These are phyloP conservation scores for Gallinago jamesoni DNA, from an alignment of 2,113 vertebrate species.

Conservation along the genomic window DNA sequence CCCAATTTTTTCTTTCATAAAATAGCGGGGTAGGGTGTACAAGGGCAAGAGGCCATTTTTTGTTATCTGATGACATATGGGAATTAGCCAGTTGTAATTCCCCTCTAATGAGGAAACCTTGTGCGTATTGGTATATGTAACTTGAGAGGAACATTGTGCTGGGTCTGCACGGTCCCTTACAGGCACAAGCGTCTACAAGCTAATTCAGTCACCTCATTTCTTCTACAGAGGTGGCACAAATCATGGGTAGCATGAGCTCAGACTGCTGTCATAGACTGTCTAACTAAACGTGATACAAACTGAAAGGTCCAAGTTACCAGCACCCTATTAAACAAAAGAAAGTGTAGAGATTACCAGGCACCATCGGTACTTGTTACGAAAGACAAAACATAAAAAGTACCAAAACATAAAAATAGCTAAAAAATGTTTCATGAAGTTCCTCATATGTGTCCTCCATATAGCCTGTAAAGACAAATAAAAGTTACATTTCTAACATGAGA, in stretches of 20 bases:
- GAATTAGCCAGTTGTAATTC: background rate
- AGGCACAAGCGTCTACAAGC: background rate
- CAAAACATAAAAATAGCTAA: background rate
- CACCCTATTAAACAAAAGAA: background rate
- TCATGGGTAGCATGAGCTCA: background rate
- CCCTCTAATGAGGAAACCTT: background rate
- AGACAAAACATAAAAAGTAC: background rate
- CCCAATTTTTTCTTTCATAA: background rate
- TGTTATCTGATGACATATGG: background rate
- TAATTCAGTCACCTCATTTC: background rate
- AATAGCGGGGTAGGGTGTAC: background rate
- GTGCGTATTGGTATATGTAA: background rate
- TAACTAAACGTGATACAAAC: background rate
- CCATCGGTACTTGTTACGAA: background rate
- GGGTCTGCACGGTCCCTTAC: background rate
- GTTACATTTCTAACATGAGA: background rate
- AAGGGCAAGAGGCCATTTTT: background rate
- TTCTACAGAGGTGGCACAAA: background rate
- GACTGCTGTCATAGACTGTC: background rate
- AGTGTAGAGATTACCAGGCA: background rate
- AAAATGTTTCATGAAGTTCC: background rate
- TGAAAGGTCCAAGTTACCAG: background rate
- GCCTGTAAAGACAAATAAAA: slow-evolving; percentile 42
- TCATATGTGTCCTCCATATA: background rate
- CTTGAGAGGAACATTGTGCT: background rate